These are phyloP conservation scores for Scaptomyza cyrtandrae DNA, from an alignment of 2,888 invertebrate species.

Conservation along the genomic window DNA sequence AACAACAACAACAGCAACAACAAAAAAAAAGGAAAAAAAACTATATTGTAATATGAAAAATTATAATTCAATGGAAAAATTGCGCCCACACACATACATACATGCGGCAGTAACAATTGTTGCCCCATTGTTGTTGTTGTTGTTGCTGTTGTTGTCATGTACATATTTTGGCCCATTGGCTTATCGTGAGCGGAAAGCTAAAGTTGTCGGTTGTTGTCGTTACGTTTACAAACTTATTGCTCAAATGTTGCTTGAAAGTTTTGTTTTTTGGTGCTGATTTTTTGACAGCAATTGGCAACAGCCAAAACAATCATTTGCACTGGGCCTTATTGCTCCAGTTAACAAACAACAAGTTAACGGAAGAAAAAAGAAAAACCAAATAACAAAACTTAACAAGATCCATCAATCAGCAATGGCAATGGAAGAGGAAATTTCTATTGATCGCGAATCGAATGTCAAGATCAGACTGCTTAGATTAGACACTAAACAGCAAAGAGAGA, in stretches of 20 bases:
- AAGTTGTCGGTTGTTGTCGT: slow-evolving; percentile 48
- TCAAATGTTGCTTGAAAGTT: slow-evolving; percentile 29
- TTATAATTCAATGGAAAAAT: slow-evolving; percentile 78
- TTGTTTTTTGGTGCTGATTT: neutral
- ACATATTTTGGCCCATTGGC: slow-evolving; percentile 31
- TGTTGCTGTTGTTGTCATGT: slow-evolving; percentile 43
- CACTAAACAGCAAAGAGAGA: neutral
- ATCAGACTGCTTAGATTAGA: slow-evolving; percentile 41
- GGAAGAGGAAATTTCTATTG: slow-evolving; percentile 29
- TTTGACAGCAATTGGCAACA: neutral
- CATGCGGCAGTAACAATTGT: slow-evolving; percentile 40
- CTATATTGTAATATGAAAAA: slow-evolving; percentile 59
- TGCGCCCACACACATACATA: slow-evolving; percentile 65
- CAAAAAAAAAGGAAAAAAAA: slow-evolving; percentile 14
- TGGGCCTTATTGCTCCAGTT: slow-evolving; percentile 7
- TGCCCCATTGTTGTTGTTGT: slow-evolving; percentile 49
- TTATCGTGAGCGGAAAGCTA: slow-evolving; percentile 67
- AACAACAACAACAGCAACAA: slow-evolving; percentile 42
- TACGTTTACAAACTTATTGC: neutral
- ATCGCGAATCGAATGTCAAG: slow-evolving; percentile 41
- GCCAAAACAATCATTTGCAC: slow-evolving; percentile 18
- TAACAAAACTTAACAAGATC: slow-evolving; percentile 32
- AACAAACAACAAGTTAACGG: slow-evolving; percentile 4
- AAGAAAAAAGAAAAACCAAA: slow-evolving; percentile 11
- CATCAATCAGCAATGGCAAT: slow-evolving; percentile 47